Conservation (phyloP, 2,888 invertebrate species). For the Cabera pusaria region DNA sequence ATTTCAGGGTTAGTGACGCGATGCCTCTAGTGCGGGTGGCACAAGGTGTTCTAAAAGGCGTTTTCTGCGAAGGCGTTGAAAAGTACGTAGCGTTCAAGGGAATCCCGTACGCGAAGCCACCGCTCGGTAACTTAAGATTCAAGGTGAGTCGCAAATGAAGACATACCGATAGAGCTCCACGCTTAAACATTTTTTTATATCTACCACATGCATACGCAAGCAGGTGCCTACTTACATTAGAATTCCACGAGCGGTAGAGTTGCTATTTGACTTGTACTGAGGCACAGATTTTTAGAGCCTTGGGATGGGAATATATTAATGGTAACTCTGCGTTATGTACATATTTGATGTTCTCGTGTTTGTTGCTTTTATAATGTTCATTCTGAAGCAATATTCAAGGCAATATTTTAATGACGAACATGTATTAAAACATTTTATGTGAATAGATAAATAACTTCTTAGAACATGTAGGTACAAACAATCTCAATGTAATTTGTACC, state of each 20-base stretch:
- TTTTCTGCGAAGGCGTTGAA: slow-evolving; percentile 46
- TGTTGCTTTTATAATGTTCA: slow-evolving; percentile 5
- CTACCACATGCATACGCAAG: slow-evolving; percentile 39
- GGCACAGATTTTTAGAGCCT: slow-evolving; percentile 25
- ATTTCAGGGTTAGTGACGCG: slow-evolving; percentile 37
- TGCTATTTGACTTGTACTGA: slow-evolving; percentile 33
- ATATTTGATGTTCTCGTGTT: slow-evolving; percentile 13
- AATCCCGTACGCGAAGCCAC: slow-evolving; percentile 85
- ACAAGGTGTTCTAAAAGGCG: slow-evolving; percentile 65
- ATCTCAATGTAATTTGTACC: slow-evolving; percentile 1
- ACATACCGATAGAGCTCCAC: slow-evolving; percentile 37
- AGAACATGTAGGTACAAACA: too few species aligned
- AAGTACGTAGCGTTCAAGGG: slow-evolving; percentile 77
- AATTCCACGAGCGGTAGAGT: slow-evolving; percentile 38
- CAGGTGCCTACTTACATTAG: slow-evolving; percentile 37
- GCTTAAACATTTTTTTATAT: slow-evolving; percentile 42
- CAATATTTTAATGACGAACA: too few species aligned
- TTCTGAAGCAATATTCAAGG: not conserved
- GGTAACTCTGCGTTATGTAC: slow-evolving; percentile 13
- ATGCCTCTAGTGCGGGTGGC: slow-evolving; percentile 57
- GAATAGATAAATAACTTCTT: too few species aligned
- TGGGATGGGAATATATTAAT: slow-evolving; percentile 17
- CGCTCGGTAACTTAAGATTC: slow-evolving; percentile 82
- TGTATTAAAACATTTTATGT: too few species aligned
- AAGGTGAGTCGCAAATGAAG: slow-evolving; percentile 70